Percentiles rank a stretch among this genome's conserved stretches.
These are phyloP conservation scores for Tetrapedia diversipes DNA, from an alignment of 2,888 invertebrate species.

Conservation along the genomic window DNA sequence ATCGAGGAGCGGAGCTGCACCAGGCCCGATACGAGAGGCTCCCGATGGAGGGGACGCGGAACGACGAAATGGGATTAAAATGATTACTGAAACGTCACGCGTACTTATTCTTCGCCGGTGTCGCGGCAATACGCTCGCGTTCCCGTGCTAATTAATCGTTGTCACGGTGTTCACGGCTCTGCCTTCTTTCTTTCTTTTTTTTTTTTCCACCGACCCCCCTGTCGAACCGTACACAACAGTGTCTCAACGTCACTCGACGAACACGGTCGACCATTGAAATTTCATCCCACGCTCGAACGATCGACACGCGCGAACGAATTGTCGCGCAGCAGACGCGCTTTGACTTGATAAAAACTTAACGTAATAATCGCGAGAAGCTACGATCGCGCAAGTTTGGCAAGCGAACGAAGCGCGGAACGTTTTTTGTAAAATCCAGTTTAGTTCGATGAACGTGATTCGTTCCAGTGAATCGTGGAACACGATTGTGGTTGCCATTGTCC, in stretches of 20 bases:
- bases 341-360: conserved; percentile 3
- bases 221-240: background rate
- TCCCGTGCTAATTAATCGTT: conserved; percentile 45
- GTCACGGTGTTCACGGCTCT: conserved; percentile 1
- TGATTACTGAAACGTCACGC: conserved; percentile 48
- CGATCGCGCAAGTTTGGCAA: conserved; percentile 29
- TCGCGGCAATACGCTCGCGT: conserved; percentile 21
- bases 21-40: conserved; percentile 46
- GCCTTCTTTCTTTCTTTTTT: background rate
- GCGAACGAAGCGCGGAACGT: too few relatives aligned
- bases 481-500: too few relatives aligned
- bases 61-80: conserved; percentile 50
- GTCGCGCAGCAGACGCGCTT: background rate
- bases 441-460: too few relatives aligned
- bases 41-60: conserved; percentile 61
- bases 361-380: background rate
- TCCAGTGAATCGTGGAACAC: too few relatives aligned
- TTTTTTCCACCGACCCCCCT: background rate
- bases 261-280: conserved; percentile 12
- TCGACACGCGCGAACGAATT: background rate
- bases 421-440: too few relatives aligned
- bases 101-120: conserved; percentile 30
- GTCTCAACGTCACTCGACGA: background rate
- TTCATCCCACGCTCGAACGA: background rate
- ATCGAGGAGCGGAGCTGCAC: conserved; percentile 31